Evolutionary conservation across 1,140 invertebrate species (phyloP).

Genomic region (Galleria mellonella): DNA sequence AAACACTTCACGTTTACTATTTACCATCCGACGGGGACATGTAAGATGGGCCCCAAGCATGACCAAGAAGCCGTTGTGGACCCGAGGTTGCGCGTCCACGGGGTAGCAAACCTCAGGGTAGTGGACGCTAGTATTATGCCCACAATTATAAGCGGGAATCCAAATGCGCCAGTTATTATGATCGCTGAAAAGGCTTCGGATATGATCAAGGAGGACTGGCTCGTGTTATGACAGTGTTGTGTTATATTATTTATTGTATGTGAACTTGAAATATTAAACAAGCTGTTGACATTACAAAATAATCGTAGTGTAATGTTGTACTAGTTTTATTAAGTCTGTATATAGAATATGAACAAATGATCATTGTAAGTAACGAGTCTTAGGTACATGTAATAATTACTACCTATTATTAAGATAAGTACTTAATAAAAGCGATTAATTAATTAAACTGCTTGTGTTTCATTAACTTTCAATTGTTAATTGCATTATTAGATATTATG

Average conservation of each 20-base stretch:
- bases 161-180: conserved; percentile 86
- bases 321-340: conserved; percentile 3
- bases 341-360: neutral
- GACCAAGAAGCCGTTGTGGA: conserved; percentile 89
- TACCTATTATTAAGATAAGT: neutral
- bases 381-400: conserved; percentile 11
- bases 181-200: conserved; percentile 88
- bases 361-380: conserved; percentile 21
- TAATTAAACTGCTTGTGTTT: neutral
- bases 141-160: conserved; percentile 86
- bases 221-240: conserved; percentile 58
- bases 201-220: conserved; percentile 87
- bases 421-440: conserved; percentile 1
- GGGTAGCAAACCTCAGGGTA: conserved; percentile 82
- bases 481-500: neutral
- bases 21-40: conserved; percentile 89
- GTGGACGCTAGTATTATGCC: conserved; percentile 89
- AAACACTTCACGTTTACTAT: conserved; percentile 90
- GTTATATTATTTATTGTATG: conserved; percentile 26
- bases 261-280: conserved; percentile 3
- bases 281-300: conserved; percentile 43
- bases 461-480: neutral
- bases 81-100: conserved; percentile 82
- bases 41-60: conserved; percentile 88
- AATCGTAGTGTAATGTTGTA: conserved; percentile 15